Percentiles rank a stretch among this genome's conserved stretches.
phyloP scores from a whole-genome alignment of 2,888 invertebrate genomes.

The Dichetophora obliterata region DNA sequence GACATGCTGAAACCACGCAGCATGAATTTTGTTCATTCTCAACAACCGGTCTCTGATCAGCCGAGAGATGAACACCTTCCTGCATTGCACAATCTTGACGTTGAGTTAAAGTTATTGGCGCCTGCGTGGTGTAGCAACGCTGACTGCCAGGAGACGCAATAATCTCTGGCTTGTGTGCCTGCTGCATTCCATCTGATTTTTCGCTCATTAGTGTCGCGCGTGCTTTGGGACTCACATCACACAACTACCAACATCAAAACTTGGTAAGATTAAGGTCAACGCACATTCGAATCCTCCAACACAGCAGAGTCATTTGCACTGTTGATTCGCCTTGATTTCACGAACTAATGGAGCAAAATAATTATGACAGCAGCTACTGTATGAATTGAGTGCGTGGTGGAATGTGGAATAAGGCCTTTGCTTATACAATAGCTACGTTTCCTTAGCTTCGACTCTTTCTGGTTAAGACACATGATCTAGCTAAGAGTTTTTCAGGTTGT shows the following conservation, averaged over 20 bases:
- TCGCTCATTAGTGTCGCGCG: conserved; percentile 37
- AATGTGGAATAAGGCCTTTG: background rate
- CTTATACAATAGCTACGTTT: conserved; percentile 16
- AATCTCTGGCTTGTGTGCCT: background rate
- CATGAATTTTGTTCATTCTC: background rate
- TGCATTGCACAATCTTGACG: background rate
- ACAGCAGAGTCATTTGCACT: background rate
- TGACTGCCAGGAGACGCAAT: background rate
- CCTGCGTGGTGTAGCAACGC: background rate
- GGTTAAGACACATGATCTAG: background rate
- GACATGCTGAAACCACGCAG: conserved; percentile 20
- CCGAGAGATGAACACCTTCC: conserved; percentile 15
- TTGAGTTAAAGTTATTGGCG: conserved; percentile 9
- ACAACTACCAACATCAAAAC: background rate
- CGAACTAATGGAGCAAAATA: conserved; percentile 37
- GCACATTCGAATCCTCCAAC: conserved; percentile 9
- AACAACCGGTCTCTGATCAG: conserved; percentile 8
- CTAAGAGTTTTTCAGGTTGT: background rate
- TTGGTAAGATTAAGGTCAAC: conserved; percentile 35
- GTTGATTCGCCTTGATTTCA: conserved; percentile 23
- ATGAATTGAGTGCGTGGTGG: background rate
- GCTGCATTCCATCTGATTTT: conserved; percentile 32
- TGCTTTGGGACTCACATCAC: conserved; percentile 21
- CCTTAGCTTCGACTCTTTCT: background rate
- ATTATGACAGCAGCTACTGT: conserved; percentile 35